Evolutionary conservation across 2,113 vertebrate genomes (phyloP).

Genomic region (Ictalurus furcatus): DNA sequence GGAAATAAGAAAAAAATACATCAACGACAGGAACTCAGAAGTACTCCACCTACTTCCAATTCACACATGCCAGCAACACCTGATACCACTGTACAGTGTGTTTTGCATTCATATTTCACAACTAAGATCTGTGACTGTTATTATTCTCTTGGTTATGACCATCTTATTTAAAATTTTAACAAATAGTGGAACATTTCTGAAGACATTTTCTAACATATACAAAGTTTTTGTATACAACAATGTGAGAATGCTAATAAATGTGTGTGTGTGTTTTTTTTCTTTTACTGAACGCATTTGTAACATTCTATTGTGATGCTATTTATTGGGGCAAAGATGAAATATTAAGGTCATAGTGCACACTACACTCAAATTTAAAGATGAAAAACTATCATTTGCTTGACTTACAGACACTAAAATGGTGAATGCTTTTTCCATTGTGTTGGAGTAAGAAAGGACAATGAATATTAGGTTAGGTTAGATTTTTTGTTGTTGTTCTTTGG

Average conservation of each 20-base stretch:
- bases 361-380: not conserved
- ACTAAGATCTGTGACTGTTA: not conserved
- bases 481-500: not conserved
- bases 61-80: constrained; percentile 36
- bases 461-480: not conserved
- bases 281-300: not conserved
- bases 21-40: constrained; percentile 39
- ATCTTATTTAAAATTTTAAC: not conserved
- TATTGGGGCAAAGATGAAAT: not conserved
- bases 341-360: not conserved
- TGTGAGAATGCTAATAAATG: not conserved
- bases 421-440: not conserved
- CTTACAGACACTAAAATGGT: not conserved
- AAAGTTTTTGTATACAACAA: not conserved
- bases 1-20: constrained; percentile 19
- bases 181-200: not conserved
- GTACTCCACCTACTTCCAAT: constrained; percentile 38
- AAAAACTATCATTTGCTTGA: not conserved
- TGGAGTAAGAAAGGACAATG: not conserved
- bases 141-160: not conserved
- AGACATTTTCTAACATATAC: not conserved
- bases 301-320: not conserved
- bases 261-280: not conserved
- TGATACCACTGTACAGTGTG: constrained; percentile 18
- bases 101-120: not conserved